Evolutionary conservation across 2,888 invertebrate species (phyloP), one percentile per base, ranked within the genome.

Genomic region (Thalpophila matura): DNA sequence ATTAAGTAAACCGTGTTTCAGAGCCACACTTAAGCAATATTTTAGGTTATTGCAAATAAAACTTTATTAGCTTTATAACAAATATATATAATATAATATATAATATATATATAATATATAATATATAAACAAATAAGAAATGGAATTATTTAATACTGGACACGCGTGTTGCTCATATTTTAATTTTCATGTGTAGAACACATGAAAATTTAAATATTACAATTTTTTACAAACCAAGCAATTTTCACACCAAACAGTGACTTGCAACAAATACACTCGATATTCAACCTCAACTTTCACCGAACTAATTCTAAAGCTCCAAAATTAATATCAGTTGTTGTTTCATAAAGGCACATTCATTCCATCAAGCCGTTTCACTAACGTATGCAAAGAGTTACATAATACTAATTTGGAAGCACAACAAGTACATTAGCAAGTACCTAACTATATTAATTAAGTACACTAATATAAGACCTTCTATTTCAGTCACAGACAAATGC

Each of bases 401-500:
- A 59, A 55, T 51, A 51, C 42, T 49, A 55, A 69, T 54, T 68
- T 55, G 33, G 54, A 50, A 61, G 59, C 53, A 57, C 53, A 66
- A 57, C 45, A 56, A 66, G 50, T 53, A 74, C 54, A 65, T 62
- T 56, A 68, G 50, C 45, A 18, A 49, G 38, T 51, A 64, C 22
- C 33, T 46, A 59, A 73, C 53, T 77, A 70, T 57, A 67, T 70
- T 63, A 78, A 78, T 76, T 74, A 77, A 75, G 63, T 67, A 54
- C 37, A 57, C 51, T 73, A 62, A 56, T 69, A 54, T 46, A 58
- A 57, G n/a, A 37, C 33, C 45, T 61, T 40, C 54, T 63, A 63
- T 68, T 73, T 54, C 46, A 79, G 57, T 73, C 74, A 62, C 51
- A 66, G 63, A 73, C 75, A 77, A 79, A 74, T 73, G 73, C 33